Evolutionary conservation across 2,888 invertebrate genomes (phyloP), one percentile per base, ranked within the genome.

Genomic region (Chaetogeoica ovagalla): DNA sequence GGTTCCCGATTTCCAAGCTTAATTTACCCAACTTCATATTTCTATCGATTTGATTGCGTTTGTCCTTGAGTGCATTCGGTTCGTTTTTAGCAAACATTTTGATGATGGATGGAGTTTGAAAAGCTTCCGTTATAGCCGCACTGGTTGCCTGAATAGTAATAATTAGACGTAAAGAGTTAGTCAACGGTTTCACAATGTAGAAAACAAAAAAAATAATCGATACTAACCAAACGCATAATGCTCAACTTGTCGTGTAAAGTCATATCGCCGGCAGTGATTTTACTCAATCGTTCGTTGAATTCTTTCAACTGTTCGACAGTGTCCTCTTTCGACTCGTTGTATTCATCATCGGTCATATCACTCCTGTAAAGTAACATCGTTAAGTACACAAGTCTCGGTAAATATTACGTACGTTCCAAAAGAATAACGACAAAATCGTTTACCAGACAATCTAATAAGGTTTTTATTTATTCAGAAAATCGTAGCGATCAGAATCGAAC

Each of bases 61-160:
- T 87, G 83, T 90, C 88, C 81, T 91, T 86, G 73, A 93, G 86
- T 84, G 90, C 90, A 66, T 89, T 89, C 3, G 92, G 91, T 85
- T 92, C 91, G 83, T 90, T 89, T 84, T 89, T 90, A 1, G 91
- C 92, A 87, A 93, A 93, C 86, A 92, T 88, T 84, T 89, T 87
- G 62, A 93, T 92, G 1, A 93, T 91, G 85, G 92, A 92, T 8
- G 92, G 92, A 1, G 93, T 93, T 86, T 91, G 89, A 85, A 93
- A 93, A 2, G 93, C 92, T 84, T 90, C 88, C 82, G 91, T 91
- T 73, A 93, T 92, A 15, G 93, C 92, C 83, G 91, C 91, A 86
- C 90, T 91, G 48, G 91, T 91, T 6, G 92, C 91, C 91, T 91
- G 13, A 48, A 30, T 4, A 30, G 30, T 30, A 30, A 30, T 30